Evolutionary conservation across 2,888 invertebrate genomes (phyloP).

Genomic region (Acronicta aceris): DNA sequence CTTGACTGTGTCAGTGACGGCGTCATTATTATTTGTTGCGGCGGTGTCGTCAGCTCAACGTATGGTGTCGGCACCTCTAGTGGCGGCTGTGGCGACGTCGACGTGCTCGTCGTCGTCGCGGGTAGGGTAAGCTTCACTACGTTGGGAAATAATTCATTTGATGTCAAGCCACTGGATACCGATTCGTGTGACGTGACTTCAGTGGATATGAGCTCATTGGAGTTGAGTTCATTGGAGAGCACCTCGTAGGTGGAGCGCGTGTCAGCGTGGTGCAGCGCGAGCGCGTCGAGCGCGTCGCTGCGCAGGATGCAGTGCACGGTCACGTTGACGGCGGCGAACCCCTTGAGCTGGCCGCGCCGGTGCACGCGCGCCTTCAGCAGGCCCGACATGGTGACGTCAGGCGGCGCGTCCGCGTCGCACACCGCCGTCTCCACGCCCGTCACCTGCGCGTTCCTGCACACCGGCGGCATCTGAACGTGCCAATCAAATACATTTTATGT

Average conservation of each 20-base stretch:
- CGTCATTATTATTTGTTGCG: constrained; percentile 3
- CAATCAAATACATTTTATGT: background rate
- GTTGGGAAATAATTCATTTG: constrained; percentile 12
- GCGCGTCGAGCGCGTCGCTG: background rate
- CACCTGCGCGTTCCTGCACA: constrained; percentile 18
- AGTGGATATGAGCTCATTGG: constrained; percentile 14
- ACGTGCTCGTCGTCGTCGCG: background rate
- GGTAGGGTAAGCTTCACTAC: constrained; percentile 2
- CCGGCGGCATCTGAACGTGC: constrained; percentile 36
- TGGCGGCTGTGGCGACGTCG: background rate
- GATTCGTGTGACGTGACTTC: constrained; percentile 8
- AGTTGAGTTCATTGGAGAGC: constrained; percentile 23
- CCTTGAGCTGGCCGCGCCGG: constrained; percentile 16
- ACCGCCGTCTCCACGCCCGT: constrained; percentile 34
- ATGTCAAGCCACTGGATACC: constrained; percentile 5
- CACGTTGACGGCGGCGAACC: constrained; percentile 33
- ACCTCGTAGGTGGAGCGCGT: constrained; percentile 19
- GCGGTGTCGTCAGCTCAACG: background rate
- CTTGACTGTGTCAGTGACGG: background rate
- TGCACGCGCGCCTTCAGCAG: constrained; percentile 27
- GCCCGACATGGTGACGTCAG: constrained; percentile 23
- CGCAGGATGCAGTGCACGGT: constrained; percentile 26
- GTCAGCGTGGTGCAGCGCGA: constrained; percentile 8
- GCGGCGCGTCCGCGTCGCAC: constrained; percentile 35
- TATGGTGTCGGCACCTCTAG: background rate